Evolutionary conservation across 2,888 invertebrate species (phyloP), one percentile per base, ranked within the genome.

Genomic region (Acronicta psi): DNA sequence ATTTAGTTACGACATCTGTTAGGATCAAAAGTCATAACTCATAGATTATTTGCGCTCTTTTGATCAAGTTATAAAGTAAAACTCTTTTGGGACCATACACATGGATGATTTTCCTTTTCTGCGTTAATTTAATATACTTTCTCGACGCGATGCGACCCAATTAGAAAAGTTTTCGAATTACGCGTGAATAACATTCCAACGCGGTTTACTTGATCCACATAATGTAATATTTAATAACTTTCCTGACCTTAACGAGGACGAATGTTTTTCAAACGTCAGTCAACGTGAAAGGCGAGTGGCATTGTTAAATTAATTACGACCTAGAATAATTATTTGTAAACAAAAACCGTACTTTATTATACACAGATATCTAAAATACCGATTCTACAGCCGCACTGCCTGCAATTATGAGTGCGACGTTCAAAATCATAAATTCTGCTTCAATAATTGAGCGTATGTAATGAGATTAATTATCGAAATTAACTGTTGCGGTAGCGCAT

Each of bases 81-180:
- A 53, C 41, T 58, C 53, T 47, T 46, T 14, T 18, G 49, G 43
- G 50, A 59, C 36, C 4, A 23, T 45, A 70, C 56, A 62, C 54
- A 58, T 53, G 14, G 49, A 56, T 52, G 43, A 55, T 42, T 59
- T 66, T 69, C 63, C 63, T 54, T 61, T 46, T 25, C 20, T 38
- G 47, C 16, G 59, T 67, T 74, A 69, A 77, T 77, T 69, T 55
- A 72, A 74, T 81, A 75, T 70, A 66, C 58, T 59, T 57, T 57
- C 49, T 34, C 53, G 42, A 72, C 70, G 59, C 69, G 73, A 72
- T 79, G 75, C 77, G 80, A 78, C 80, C 80, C 76, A 84, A 83
- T 84, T 84, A 79, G 69, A 68, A 73, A 81, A 83, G 66, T 82
- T 82, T 79, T 58, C 70, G 73, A 75, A 74, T 82, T 79, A 70